These are phyloP conservation scores for Scelioninae gen. 1 DNA, from an alignment of 2,888 invertebrate genomes.

Conservation along the genomic window DNA sequence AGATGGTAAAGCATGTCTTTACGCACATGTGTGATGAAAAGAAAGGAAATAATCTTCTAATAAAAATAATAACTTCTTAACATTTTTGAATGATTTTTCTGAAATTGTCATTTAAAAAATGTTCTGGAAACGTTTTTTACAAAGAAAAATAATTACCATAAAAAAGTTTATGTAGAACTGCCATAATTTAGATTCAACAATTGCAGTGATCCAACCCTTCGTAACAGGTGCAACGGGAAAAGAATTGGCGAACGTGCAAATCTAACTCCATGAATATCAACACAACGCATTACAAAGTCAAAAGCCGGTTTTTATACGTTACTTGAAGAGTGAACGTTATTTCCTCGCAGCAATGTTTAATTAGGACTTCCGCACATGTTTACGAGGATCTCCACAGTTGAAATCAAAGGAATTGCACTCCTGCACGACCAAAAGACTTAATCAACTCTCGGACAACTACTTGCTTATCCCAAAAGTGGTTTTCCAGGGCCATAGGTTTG, in stretches of 20 bases:
- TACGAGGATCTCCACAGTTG: conserved; percentile 17
- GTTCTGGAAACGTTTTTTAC: no score
- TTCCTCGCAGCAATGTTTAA: conserved; percentile 35
- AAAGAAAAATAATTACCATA: no score
- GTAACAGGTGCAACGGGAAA: conserved; percentile 30
- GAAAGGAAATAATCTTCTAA: no score
- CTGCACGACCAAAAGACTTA: conserved; percentile 33
- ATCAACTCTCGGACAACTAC: conserved; percentile 34
- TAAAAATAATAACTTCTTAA: no score
- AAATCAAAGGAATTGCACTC: conserved; percentile 36
- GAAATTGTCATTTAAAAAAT: no score
- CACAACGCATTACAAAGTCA: conserved; percentile 42
- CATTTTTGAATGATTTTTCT: no score
- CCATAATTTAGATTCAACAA: neutral
- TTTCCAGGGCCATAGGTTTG: no score
- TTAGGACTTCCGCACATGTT: conserved; percentile 46
- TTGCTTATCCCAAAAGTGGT: conserved; percentile 13
- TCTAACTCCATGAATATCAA: conserved; percentile 45
- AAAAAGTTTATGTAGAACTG: no score
- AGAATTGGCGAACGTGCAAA: conserved; percentile 7
- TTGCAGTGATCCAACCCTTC: conserved; percentile 17
- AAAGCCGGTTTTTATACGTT: conserved; percentile 19
- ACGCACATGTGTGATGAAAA: no score
- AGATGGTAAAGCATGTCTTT: no score
- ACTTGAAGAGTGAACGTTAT: conserved; percentile 13